Base-by-base conservation (phyloP, 2,797 vertebrate species). In the Benthosema pterotum region DNA sequence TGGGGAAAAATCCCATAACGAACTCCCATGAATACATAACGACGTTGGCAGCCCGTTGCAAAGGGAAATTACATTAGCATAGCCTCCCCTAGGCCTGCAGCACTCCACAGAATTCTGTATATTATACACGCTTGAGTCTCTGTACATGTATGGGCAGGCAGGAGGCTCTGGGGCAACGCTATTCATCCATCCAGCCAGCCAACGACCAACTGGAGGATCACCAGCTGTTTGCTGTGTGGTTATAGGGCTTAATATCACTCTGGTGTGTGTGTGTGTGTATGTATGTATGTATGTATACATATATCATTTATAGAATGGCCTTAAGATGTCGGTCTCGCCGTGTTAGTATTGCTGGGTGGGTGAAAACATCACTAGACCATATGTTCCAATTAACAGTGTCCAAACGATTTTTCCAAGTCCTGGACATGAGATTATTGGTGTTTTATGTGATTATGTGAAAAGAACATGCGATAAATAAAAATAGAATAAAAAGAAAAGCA, bases 151-250 rank as follows among this genome's bases (percentile, higher is more conserved):
- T n/a, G n/a, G n/a, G n/a, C n/a, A n/a, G 50, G 14, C 56, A 45
- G 6, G 15, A 0, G 15, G 32, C 60, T 68, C 55, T 7, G 51
- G 52, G 63, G 38, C 18, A 25, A 46, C 17, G 63, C 25, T n/a
- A n/a, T n/a, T n/a, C 60, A 2, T 56, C 54, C 48, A 74, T 69
- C 67, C 57, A 12, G 57, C 47, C 52, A 46, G 53, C 49, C 18
- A 67, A 72, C 50, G 63, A 50, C 4, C 48, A 45, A 54, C 63
- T 71, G 47, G 48, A 8, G 60, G 28, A 61, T 67, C 67, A 67
- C 60, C 81, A 84, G 79, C 80, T 87, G 87, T 80, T 86, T 61
- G 22, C 69, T 72, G 66, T 57, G 72, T 48, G 42, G 54, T 62
- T 62, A 17, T 63, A 75, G 61, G 54, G 57, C 17, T n/a, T 53